Conservation (phyloP, 2,113 vertebrate genomes). For the Artemisiospiza belli region DNA sequence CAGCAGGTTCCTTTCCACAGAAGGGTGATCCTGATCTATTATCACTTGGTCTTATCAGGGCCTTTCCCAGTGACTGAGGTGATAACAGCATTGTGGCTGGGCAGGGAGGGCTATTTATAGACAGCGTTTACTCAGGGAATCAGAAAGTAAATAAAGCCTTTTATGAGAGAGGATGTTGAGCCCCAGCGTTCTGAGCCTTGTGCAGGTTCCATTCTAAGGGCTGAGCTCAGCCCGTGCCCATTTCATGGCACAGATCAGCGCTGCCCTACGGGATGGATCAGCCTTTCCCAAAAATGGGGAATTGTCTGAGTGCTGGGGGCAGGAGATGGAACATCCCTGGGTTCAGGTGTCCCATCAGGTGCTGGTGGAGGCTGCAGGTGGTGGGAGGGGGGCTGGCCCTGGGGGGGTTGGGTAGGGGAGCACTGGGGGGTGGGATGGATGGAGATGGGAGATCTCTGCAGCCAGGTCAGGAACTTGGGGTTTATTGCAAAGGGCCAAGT, state of each 20-base stretch:
- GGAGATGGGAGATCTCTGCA: too few relatives aligned
- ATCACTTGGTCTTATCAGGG: neutral
- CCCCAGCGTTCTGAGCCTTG: neutral
- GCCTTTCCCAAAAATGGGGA: neutral
- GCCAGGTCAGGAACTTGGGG: too few relatives aligned
- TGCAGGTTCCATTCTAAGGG: neutral
- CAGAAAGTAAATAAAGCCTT: neutral
- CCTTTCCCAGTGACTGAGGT: neutral
- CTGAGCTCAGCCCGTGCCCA: neutral
- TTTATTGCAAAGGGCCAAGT: too few relatives aligned
- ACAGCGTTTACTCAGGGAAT: neutral
- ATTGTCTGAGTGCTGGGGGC: neutral
- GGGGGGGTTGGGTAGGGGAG: neutral
- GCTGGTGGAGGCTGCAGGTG: neutral
- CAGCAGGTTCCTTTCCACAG: neutral
- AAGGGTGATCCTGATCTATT: neutral
- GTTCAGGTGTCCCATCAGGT: neutral
- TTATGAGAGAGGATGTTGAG: neutral
- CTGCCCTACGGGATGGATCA: neutral
- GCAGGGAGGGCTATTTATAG: neutral
- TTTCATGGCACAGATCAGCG: rapidly evolving
- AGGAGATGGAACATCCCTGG: neutral
- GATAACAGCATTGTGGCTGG: neutral
- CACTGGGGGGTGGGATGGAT: too few relatives aligned
- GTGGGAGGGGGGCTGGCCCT: neutral